Percentiles rank a stretch among this genome's conserved stretches.
Evolutionary conservation across 1,140 invertebrate species (phyloP).

Genomic region (Drosophila rhopaloa): DNA sequence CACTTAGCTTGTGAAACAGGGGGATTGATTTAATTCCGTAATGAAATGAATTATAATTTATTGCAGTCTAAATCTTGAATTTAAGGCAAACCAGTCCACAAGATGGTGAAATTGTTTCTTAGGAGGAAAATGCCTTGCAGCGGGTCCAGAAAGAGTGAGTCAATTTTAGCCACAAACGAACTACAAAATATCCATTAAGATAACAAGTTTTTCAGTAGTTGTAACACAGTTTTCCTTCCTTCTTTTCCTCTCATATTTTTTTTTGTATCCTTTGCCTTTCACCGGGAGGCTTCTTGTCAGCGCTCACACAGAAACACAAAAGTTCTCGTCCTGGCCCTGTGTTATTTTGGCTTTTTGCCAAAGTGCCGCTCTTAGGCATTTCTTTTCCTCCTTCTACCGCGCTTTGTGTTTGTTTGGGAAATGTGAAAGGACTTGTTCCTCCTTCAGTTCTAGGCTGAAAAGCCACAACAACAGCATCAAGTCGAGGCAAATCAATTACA

Average conservation of each 20-base stretch:
- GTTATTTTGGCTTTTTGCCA: constrained; percentile 65
- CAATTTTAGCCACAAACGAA: constrained; percentile 81
- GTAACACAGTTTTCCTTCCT: constrained; percentile 64
- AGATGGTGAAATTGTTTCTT: constrained; percentile 21
- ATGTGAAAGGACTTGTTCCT: constrained; percentile 69
- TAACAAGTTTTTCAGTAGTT: constrained; percentile 82
- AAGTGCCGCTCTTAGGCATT: constrained; percentile 82
- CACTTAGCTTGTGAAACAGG: background rate
- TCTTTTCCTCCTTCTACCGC: constrained; percentile 20
- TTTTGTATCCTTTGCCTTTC: constrained; percentile 58
- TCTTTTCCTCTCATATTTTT: constrained; percentile 39
- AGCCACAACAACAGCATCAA: constrained; percentile 42
- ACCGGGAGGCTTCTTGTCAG: constrained; percentile 54
- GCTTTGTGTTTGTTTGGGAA: constrained; percentile 46
- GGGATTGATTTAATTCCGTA: constrained; percentile 9
- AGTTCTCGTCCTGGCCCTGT: constrained; percentile 53
- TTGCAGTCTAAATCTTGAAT: constrained; percentile 7
- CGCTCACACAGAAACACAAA: constrained; percentile 45
- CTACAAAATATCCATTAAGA: constrained; percentile 83
- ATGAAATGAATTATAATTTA: constrained; percentile 30
- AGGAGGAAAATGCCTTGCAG: constrained; percentile 24
- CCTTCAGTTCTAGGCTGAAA: constrained; percentile 27
- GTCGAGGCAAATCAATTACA: constrained; percentile 78
- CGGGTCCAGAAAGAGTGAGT: constrained; percentile 57
- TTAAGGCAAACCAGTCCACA: constrained; percentile 5